These are phyloP conservation scores for Scaptomyza tumidula DNA, from an alignment of 2,888 invertebrate species.

Conservation along the genomic window DNA sequence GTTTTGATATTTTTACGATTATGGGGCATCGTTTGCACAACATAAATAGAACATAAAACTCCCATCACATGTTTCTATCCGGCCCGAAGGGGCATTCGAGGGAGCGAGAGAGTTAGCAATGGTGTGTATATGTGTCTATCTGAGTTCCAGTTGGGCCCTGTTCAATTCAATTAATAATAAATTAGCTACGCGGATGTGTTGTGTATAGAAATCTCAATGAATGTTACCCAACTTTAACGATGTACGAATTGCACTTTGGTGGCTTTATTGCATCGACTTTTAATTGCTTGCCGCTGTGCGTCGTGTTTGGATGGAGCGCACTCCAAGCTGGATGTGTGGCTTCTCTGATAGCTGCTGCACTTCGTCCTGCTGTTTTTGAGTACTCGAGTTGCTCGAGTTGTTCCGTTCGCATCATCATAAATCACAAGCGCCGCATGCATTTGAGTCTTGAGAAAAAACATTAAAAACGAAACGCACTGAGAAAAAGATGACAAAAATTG, in stretches of 20 bases:
- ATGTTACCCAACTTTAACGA: conserved; percentile 61
- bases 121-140: conserved; percentile 1
- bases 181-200: conserved; percentile 62
- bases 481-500: conserved; percentile 55
- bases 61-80: conserved; percentile 26
- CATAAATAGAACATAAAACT: conserved; percentile 85
- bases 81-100: not conserved
- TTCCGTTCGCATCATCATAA: conserved; percentile 77
- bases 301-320: conserved; percentile 18
- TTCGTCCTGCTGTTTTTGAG: conserved; percentile 54
- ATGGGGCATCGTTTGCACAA: conserved; percentile 85
- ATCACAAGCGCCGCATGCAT: conserved; percentile 78
- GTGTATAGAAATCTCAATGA: conserved; percentile 72
- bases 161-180: conserved; percentile 77
- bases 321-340: conserved; percentile 1
- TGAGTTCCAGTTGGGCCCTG: conserved; percentile 17
- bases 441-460: conserved; percentile 31
- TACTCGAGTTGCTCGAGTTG: conserved; percentile 40
- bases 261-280: conserved; percentile 49
- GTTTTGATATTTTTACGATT: conserved; percentile 85
- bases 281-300: conserved; percentile 59
- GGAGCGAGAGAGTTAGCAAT: not conserved
- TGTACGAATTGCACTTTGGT: conserved; percentile 46
- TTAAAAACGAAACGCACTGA: conserved; percentile 18
- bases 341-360: conserved; percentile 23